Percentiles rank a stretch among this genome's conserved stretches.
These are phyloP conservation scores for Trididemnum clinides DNA, from an alignment of 23 tunicate genomes.

Conservation along the genomic window DNA sequence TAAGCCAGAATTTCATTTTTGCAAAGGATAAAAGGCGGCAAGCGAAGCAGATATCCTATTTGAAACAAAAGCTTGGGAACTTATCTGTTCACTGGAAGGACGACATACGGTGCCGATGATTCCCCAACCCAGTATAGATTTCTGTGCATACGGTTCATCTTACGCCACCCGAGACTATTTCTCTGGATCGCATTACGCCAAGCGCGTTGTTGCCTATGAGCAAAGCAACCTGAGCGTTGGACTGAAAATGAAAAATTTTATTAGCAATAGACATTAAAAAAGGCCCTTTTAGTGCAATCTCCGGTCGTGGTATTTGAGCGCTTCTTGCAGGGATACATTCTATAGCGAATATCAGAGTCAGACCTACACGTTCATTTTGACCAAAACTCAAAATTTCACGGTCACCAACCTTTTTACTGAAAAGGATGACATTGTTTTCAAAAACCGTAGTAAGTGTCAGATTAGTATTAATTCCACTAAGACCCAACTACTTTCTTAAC, in stretches of 20 bases:
- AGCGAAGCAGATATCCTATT: background rate
- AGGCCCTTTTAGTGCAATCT: constrained; percentile 12
- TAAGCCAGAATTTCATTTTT: too few species aligned
- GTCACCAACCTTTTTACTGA: background rate
- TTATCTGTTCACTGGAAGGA: background rate
- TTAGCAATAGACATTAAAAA: background rate
- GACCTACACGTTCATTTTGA: background rate
- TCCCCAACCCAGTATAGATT: constrained; percentile 30
- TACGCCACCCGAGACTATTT: constrained; percentile 8
- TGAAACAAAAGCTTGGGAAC: background rate
- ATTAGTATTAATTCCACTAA: background rate
- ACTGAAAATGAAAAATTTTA: background rate
- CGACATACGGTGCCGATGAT: background rate
- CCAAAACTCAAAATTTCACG: constrained; percentile 10
- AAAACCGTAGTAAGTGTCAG: background rate
- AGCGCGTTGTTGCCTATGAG: constrained; percentile 21
- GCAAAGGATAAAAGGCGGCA: background rate
- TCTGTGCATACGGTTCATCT: constrained; percentile 22
- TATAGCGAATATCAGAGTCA: background rate
- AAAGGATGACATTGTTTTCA: background rate
- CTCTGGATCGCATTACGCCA: background rate
- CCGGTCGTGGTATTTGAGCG: constrained; percentile 14
- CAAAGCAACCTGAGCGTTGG: background rate
- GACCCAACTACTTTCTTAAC: background rate
- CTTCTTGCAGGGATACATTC: constrained; percentile 2